Base-by-base conservation (phyloP, 2,797 vertebrate species). In the Phalanger gymnotis region DNA sequence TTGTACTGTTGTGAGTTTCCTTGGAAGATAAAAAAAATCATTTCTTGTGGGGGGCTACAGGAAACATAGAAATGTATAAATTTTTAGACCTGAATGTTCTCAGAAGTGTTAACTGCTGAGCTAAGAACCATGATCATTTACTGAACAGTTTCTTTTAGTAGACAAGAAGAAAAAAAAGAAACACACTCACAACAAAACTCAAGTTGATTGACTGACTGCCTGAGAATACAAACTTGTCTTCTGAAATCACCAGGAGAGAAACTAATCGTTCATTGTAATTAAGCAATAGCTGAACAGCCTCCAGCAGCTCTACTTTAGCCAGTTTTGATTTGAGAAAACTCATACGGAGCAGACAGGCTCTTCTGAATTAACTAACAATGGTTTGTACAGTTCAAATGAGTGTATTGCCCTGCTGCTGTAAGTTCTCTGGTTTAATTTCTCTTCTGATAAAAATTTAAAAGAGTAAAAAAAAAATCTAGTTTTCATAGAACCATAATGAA, bases 41-140 rank as follows among this genome's bases (percentile, higher is more conserved):
- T 81, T 81, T 81, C n/a, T 81, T 81, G 92, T 95, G 94, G 34
- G 54, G 19, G 12, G 66, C 34, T 92, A 31, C 3, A 58, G 94
- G n/a, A 90, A 94, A 96, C 89, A 19, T 30, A 95, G 53, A 95
- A 61, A 95, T 93, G 93, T 55, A 97, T 95, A 96, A 97, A 96
- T 81, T 93, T 40, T 55, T 93, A 90, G 81, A 92, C 0, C 0
- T 95, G 56, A 90, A 87, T 92, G 31, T 95, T 91, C 94, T 96
- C 91, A 53, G 53, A 94, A 97, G 97, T 94, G 3, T 34, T 96
- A 95, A 90, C 95, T 97, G 11, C 40, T 93, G 94, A 96, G 5
- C 27, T 89, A 53, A 56, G 54, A 6, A 92, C 54, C 16, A 95
- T 94, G 91, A 87, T 89, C 94, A 94, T 95, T 66, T 54, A 52